Evolutionary conservation across 2,797 vertebrate genomes (phyloP).

Genomic region (Bucorvus abyssinicus): DNA sequence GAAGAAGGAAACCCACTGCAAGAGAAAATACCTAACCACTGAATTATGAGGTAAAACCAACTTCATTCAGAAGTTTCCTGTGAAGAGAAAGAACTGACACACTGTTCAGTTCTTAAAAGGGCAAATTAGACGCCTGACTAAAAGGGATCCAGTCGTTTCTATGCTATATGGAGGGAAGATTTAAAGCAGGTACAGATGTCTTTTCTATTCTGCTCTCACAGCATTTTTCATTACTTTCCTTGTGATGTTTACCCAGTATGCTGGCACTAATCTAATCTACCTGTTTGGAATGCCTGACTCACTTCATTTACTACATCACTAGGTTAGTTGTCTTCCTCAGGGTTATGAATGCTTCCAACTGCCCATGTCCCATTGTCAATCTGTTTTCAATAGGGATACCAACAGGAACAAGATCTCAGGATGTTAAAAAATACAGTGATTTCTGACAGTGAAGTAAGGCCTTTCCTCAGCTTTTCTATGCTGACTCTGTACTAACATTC

Average conservation of each 20-base stretch:
- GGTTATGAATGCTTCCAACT: neutral
- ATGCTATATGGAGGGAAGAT: neutral
- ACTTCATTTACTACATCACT: neutral
- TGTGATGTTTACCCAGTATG: neutral
- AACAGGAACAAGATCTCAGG: neutral
- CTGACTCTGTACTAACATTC: neutral
- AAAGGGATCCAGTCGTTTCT: neutral
- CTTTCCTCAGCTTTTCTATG: neutral
- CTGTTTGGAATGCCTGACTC: neutral
- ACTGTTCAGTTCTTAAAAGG: neutral
- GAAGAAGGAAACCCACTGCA: neutral
- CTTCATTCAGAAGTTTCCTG: neutral
- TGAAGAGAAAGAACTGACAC: neutral
- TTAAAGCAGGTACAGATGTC: neutral
- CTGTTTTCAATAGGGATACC: neutral
- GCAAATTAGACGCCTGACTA: neutral
- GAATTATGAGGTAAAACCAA: neutral
- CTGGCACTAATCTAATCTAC: neutral
- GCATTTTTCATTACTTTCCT: neutral
- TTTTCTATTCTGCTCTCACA: neutral
- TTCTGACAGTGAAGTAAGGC: neutral
- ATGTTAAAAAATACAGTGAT: neutral
- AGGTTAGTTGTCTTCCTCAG: neutral
- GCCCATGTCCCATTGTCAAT: neutral
- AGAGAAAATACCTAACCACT: neutral